phyloP scores from a whole-genome alignment of 2,888 invertebrate genomes.

The Strigamia transsilvanica region DNA sequence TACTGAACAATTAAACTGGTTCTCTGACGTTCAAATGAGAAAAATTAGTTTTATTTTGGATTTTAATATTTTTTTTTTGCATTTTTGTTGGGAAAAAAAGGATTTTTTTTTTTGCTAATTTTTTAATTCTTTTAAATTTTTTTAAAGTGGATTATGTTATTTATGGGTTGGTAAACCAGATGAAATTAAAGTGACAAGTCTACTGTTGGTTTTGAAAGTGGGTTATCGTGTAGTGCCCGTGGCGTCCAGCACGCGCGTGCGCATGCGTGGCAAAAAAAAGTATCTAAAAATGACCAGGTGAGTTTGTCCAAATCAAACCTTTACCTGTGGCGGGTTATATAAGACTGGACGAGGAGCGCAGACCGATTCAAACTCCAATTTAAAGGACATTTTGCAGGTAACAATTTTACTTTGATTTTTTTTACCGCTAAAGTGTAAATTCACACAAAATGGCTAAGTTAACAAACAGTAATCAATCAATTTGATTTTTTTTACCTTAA shows the following conservation, averaged over 20 bases:
- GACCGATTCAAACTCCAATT: not conserved
- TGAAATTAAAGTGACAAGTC: not conserved
- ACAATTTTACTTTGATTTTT: not conserved
- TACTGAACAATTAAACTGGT: not conserved
- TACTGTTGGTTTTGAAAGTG: not conserved
- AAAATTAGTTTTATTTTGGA: not conserved
- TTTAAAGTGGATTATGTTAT: not conserved
- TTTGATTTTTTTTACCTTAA: too few species aligned
- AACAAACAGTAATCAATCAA: too few species aligned
- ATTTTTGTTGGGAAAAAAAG: too few species aligned
- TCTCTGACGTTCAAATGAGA: not conserved
- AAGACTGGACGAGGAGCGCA: not conserved
- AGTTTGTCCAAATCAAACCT: not conserved
- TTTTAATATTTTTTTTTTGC: too few species aligned
- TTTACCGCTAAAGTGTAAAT: too few species aligned
- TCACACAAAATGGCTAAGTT: too few species aligned
- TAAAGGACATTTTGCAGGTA: not conserved
- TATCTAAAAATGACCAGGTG: constrained; percentile 3
- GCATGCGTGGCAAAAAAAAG: not conserved
- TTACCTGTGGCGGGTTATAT: not conserved
- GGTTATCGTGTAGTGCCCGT: not conserved
- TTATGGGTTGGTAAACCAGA: too few species aligned
- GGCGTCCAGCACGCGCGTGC: not conserved
- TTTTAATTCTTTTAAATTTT: too few species aligned
- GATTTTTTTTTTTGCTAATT: too few species aligned